Base-by-base conservation (phyloP, 2,888 invertebrate genomes). In the Bibio marci region DNA sequence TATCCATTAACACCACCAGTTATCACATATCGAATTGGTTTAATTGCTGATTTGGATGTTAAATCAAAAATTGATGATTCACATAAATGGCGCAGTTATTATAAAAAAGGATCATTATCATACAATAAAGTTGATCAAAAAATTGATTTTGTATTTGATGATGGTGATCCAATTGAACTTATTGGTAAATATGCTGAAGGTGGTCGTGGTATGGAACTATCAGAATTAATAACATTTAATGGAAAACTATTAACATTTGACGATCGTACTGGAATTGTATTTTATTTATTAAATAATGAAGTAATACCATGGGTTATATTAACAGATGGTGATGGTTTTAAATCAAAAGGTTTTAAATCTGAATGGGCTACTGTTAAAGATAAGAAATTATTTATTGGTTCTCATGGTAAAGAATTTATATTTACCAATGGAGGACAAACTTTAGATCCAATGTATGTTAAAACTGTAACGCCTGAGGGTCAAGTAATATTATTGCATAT, bases 331-430 rank as follows among this genome's bases (percentile, higher is more conserved):
- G 77, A 92, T 62, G 97, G 97, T 4, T 73, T 67, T 47, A 70
- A 63, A 30, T 62, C 66, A 14, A 79, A 79, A 51, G 78, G 95
- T 4, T 94, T 92, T 55, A 98, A 98, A 58, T 77, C 85, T 4
- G 97, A 97, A 62, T 98, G 98, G 97, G 88, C 91, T 5, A 79
- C 94, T 0, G 80, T 95, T 0, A 91, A 91, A 59, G 79, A 90
- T 58, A 73, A 82, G 42, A 65, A 76, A 17, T 58, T 98, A 1
- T 90, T 85, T 58, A 76, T 95, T 1, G 98, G 97, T 0, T 92
- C 95, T 11, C 81, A 94, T 69, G 91, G 91, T 4, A 91, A 97
- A 60, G 97, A 97, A 60, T 97, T 95, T 94, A 97, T 95, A 0
- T 83, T 88, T 0, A 62, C 75, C 2, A 64, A 67, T 26, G 97